These are phyloP conservation scores for Pachyseris speciosa DNA, from an alignment of 64 coral and sea anemone species.

Conservation along the genomic window DNA sequence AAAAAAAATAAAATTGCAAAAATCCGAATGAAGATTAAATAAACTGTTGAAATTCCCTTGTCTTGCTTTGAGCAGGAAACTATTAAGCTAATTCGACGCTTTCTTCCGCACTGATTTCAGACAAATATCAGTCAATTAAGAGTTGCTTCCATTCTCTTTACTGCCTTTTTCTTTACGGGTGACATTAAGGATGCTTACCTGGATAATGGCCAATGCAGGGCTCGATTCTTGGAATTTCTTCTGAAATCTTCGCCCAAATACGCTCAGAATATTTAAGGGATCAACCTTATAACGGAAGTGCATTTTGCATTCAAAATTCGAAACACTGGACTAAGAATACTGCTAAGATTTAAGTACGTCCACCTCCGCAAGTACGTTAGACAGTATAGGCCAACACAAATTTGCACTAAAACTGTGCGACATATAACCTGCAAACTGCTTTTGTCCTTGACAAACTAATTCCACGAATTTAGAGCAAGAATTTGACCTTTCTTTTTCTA, in stretches of 20 bases:
- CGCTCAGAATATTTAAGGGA: background rate
- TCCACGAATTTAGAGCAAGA: background rate
- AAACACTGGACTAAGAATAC: background rate
- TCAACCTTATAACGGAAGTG: background rate
- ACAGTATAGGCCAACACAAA: background rate
- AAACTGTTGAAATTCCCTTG: too few species aligned
- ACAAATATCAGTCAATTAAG: too few species aligned
- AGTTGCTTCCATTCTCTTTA: background rate
- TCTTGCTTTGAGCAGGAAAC: too few species aligned
- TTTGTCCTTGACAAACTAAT: background rate
- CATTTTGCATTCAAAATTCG: background rate
- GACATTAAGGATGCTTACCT: background rate
- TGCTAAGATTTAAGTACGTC: background rate
- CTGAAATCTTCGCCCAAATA: background rate
- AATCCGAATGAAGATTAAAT: too few species aligned
- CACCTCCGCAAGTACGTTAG: too few species aligned
- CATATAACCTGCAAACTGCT: background rate
- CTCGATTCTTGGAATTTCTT: background rate
- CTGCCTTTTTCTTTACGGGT: background rate
- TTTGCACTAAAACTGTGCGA: background rate
- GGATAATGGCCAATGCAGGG: background rate
- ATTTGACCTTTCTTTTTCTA: slow-evolving; percentile 15
- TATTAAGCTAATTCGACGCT: too few species aligned
- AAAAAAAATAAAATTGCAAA: too few species aligned
- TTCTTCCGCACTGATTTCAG: too few species aligned